Conservation (phyloP, 2,113 vertebrate genomes). For the Notarius lentiginosus region DNA sequence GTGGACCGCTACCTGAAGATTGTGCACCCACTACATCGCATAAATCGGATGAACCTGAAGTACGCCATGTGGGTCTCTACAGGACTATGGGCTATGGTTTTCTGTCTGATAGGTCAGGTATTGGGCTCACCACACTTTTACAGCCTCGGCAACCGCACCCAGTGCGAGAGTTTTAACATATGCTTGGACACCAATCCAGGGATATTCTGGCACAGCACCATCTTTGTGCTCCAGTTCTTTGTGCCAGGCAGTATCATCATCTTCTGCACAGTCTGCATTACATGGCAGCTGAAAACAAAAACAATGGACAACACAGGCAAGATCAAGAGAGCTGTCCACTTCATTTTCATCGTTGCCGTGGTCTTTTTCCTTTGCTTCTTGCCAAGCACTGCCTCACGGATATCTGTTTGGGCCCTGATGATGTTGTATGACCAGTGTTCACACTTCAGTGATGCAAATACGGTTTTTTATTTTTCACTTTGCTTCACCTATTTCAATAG, state of each 20-base stretch:
- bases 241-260: slow-evolving; percentile 68
- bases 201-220: slow-evolving; percentile 71
- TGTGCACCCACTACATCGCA: slow-evolving; percentile 63
- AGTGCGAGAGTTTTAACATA: slow-evolving; percentile 79
- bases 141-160: slow-evolving; percentile 59
- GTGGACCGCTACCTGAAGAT: slow-evolving; percentile 77
- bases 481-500: slow-evolving; percentile 80
- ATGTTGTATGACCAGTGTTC: slow-evolving; percentile 65
- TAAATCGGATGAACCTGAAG: slow-evolving; percentile 67
- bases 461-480: slow-evolving; percentile 70
- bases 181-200: slow-evolving; percentile 63
- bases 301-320: slow-evolving; percentile 68
- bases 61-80: slow-evolving; percentile 67
- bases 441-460: slow-evolving; percentile 63
- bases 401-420: slow-evolving; percentile 72
- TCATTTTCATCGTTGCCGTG: slow-evolving; percentile 68
- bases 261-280: slow-evolving; percentile 72
- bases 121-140: slow-evolving; percentile 62
- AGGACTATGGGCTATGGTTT: slow-evolving; percentile 67
- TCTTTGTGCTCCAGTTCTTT: slow-evolving; percentile 71
- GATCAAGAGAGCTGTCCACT: slow-evolving; percentile 71
- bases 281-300: slow-evolving; percentile 68
- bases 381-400: slow-evolving; percentile 72
- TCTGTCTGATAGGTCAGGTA: slow-evolving; percentile 67
- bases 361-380: slow-evolving; percentile 74